phyloP scores from a whole-genome alignment of 2,797 vertebrate species.

The Gobionotothen gibberifrons region DNA sequence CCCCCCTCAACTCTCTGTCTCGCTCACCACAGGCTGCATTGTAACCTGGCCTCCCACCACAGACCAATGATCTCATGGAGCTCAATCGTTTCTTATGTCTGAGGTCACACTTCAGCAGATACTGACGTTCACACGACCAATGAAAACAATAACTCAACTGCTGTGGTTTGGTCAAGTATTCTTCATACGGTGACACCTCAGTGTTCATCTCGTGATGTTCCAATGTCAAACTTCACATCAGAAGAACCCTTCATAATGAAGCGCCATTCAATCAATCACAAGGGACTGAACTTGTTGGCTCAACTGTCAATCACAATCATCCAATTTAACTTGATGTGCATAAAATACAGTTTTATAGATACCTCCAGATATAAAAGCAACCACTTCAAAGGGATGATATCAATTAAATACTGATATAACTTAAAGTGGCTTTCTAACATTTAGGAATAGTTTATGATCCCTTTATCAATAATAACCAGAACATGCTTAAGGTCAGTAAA shows the following conservation, averaged over 20 bases:
- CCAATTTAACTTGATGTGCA: neutral
- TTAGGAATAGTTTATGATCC: neutral
- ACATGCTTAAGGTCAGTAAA: slow-evolving; percentile 24
- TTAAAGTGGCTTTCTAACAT: slow-evolving; percentile 1
- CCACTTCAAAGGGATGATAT: neutral
- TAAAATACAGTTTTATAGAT: neutral
- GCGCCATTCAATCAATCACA: neutral
- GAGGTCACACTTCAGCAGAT: slow-evolving; percentile 30
- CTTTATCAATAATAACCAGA: slow-evolving; percentile 5
- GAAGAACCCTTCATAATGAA: neutral
- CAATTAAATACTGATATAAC: neutral
- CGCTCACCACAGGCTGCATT: slow-evolving; percentile 15
- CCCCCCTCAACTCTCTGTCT: no score
- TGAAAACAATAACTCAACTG: neutral
- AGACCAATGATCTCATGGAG: slow-evolving; percentile 35
- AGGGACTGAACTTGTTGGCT: neutral
- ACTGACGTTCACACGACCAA: slow-evolving; percentile 4
- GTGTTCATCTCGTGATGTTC: neutral
- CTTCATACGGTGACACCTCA: neutral
- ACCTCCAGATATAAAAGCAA: neutral
- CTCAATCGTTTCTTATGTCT: slow-evolving; percentile 24
- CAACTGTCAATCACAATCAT: neutral
- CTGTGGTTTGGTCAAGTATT: neutral
- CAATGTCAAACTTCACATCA: neutral
- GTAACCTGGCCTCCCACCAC: slow-evolving; percentile 24